Evolutionary conservation across 2,888 invertebrate species (phyloP), one percentile per base, ranked within the genome.

Genomic region (Candidula unifasciata): DNA sequence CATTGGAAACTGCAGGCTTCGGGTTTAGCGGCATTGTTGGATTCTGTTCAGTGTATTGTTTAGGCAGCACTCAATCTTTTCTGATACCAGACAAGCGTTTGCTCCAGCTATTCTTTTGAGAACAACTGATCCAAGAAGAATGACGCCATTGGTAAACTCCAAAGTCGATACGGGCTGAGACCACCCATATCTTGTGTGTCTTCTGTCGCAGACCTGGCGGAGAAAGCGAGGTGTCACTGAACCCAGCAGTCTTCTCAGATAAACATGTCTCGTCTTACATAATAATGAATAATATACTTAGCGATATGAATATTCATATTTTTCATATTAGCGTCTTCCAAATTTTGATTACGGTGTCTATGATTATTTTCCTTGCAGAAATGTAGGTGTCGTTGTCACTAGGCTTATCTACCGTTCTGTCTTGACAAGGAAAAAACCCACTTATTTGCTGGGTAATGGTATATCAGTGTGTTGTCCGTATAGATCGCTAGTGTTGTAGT

Each of bases 61-160:
- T n/a, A 13, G 73, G 6, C 37, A 73, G 52, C 73, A 13, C 44
- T 73, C 44, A 44, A 24, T n/a, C 44, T n/a, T 73, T 44, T 44
- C 44, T 44, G 24, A 0, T 44, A 3, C n/a, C 24, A n/a, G 52
- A 73, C 73, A 52, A 44, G n/a, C 24, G 18, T 24, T n/a, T 44
- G 24, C n/a, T 24, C 6, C 10, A n/a, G n/a, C n/a, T 73, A 73
- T 73, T 73, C n/a, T 44, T n/a, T 44, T 8, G 6, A 5, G 44
- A 52, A 44, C 44, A 44, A 10, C 37, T 16, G 8, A 3, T 8
- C n/a, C 27, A 73, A 27, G 73, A 73, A 37, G 37, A 2, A n/a
- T 44, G 73, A 73, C 73, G 73, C 73, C 73, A 52, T 73, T 73
- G 73, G 73, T 27, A 16, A 44, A 73, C 37, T n/a, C 27, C 10